phyloP scores from a whole-genome alignment of 2,797 vertebrate species.

The Sebastes oblongus region DNA sequence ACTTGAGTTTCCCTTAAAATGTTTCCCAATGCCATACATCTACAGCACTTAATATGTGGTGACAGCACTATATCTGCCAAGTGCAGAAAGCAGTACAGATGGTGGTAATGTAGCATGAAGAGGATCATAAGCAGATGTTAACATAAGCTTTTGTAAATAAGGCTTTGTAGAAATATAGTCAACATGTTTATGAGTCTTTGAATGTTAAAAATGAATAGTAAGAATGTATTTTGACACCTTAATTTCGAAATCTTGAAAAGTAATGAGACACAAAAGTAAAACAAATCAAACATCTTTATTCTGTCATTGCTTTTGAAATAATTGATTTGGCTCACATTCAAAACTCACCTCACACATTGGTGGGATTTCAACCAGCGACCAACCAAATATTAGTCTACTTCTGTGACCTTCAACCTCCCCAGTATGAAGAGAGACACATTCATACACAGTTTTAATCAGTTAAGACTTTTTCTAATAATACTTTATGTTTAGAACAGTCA shows the following conservation, averaged over 20 bases:
- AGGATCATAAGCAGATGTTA: neutral
- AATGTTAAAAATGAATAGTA: neutral
- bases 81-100: neutral
- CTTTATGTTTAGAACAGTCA: neutral
- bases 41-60: too few relatives aligned
- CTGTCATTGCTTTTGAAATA: neutral
- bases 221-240: neutral
- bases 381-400: neutral
- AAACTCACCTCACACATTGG: neutral
- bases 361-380: rapidly evolving
- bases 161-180: neutral
- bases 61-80: neutral
- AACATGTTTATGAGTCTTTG: neutral
- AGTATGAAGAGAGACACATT: too few relatives aligned
- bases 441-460: too few relatives aligned
- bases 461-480: neutral
- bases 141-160: neutral
- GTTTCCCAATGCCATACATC: too few relatives aligned
- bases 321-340: neutral
- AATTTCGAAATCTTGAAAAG: neutral
- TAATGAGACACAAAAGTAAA: neutral
- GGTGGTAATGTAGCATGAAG: neutral
- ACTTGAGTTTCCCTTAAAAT: too few relatives aligned
- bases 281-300: neutral
- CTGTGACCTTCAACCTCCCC: neutral